Evolutionary conservation across 2,113 vertebrate species (phyloP).

Genomic region (Channa maculata): DNA sequence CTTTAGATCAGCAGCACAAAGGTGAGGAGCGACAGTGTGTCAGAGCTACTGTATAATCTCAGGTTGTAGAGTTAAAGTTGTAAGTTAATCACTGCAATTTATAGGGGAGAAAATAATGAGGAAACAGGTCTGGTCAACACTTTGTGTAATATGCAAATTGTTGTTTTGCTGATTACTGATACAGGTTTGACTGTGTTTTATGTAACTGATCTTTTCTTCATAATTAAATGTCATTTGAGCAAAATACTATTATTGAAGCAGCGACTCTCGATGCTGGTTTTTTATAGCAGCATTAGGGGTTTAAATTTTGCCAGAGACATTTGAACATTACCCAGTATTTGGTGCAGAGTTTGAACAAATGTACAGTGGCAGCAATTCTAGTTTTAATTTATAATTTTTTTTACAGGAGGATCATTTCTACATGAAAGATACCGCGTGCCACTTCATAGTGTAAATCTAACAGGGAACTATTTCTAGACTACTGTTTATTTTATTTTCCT

Average conservation of each 20-base stretch:
- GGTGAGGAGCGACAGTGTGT: background rate
- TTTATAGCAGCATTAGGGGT: too few species aligned
- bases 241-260: too few species aligned
- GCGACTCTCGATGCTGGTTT: too few species aligned
- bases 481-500: constrained; percentile 30
- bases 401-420: constrained; percentile 10
- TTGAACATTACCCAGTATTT: background rate
- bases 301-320: constrained; percentile 11
- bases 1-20: background rate
- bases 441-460: constrained; percentile 44
- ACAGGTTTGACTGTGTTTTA: too few species aligned
- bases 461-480: constrained; percentile 40
- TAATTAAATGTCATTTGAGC: background rate
- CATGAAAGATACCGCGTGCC: constrained; percentile 13
- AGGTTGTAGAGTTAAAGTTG: background rate
- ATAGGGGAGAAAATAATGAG: background rate
- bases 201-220: background rate
- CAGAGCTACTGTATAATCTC: background rate
- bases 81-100: background rate
- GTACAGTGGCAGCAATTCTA: constrained; percentile 22
- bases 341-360: constrained; percentile 24
- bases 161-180: too few species aligned
- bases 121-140: background rate
- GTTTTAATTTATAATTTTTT: constrained; percentile 38
- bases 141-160: too few species aligned